Evolutionary conservation across 2,888 invertebrate genomes (phyloP).

Genomic region (Scaeva pyrastri): DNA sequence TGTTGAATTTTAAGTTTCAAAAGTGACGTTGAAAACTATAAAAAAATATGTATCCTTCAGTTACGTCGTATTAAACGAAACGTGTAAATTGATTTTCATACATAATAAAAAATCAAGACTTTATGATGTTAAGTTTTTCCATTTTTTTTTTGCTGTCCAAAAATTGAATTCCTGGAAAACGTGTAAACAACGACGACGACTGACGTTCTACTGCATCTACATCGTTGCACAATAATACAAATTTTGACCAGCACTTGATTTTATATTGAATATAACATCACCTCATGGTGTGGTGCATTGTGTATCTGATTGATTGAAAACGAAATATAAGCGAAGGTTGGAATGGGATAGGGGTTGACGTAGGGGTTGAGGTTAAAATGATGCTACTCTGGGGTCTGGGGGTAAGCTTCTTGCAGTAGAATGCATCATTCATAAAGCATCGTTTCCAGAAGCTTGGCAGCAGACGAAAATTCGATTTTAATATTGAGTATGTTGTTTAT

Average conservation of each 20-base stretch:
- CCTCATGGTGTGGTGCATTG: slow-evolving; percentile 20
- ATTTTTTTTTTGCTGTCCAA: neutral
- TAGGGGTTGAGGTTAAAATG: neutral
- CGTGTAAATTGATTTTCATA: neutral
- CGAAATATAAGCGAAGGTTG: neutral
- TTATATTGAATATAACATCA: slow-evolving; percentile 39
- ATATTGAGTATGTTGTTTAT: slow-evolving; percentile 31
- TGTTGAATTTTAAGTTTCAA: too few relatives aligned
- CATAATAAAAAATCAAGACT: neutral
- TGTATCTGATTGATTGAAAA: slow-evolving; percentile 52
- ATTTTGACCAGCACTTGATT: slow-evolving; percentile 36
- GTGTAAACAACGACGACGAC: slow-evolving; percentile 28
- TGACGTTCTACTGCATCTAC: slow-evolving; percentile 11
- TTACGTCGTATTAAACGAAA: too few relatives aligned
- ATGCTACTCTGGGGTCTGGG: neutral
- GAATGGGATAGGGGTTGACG: neutral
- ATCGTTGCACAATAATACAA: slow-evolving; percentile 20
- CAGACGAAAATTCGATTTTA: slow-evolving; percentile 47
- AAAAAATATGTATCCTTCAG: too few relatives aligned
- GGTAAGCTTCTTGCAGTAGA: slow-evolving; percentile 30
- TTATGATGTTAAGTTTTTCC: neutral
- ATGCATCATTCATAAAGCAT: slow-evolving; percentile 23
- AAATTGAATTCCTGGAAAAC: slow-evolving; percentile 3
- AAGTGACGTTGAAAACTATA: too few relatives aligned
- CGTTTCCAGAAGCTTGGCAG: neutral